A percentile compares a stretch with the other conserved stretches of the same genome.
Conservation (phyloP, 1,140 invertebrate genomes). For the Cotesia typhae region DNA sequence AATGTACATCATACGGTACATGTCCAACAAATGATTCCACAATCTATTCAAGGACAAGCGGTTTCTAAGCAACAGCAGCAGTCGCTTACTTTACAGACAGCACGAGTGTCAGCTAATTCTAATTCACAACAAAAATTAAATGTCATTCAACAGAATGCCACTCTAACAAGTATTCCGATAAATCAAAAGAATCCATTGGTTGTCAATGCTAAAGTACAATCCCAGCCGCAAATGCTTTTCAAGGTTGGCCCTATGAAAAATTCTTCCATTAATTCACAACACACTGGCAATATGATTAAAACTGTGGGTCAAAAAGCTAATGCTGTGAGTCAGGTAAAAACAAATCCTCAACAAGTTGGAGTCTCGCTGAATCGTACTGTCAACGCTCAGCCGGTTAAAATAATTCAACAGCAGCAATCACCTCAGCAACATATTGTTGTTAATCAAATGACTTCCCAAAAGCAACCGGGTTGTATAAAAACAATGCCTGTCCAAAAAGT, state of each 20-base stretch:
- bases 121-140: slow-evolving; percentile 25
- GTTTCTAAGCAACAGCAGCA: slow-evolving; percentile 33
- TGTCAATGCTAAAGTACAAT: slow-evolving; percentile 49
- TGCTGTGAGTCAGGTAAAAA: background rate
- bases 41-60: slow-evolving; percentile 37
- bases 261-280: slow-evolving; percentile 39
- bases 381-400: slow-evolving; percentile 52
- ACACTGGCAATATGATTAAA: slow-evolving; percentile 39
- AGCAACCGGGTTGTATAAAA: slow-evolving; percentile 59
- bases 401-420: slow-evolving; percentile 49
- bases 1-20: slow-evolving; percentile 21
- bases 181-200: slow-evolving; percentile 49
- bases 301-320: slow-evolving; percentile 44
- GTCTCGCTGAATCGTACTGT: slow-evolving; percentile 34
- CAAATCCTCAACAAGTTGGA: slow-evolving; percentile 11
- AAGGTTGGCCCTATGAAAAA: slow-evolving; percentile 49
- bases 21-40: slow-evolving; percentile 38
- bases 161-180: slow-evolving; percentile 58
- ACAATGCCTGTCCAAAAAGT: slow-evolving; percentile 59
- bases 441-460: slow-evolving; percentile 41
- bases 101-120: slow-evolving; percentile 33
- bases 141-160: slow-evolving; percentile 40
- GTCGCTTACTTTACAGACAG: slow-evolving; percentile 38
- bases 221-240: slow-evolving; percentile 48
- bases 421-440: slow-evolving; percentile 45